Percentiles rank a stretch among this genome's conserved stretches.
These are phyloP conservation scores for Pteronura brasiliensis DNA, from an alignment of 2,113 vertebrate genomes.

Conservation along the genomic window DNA sequence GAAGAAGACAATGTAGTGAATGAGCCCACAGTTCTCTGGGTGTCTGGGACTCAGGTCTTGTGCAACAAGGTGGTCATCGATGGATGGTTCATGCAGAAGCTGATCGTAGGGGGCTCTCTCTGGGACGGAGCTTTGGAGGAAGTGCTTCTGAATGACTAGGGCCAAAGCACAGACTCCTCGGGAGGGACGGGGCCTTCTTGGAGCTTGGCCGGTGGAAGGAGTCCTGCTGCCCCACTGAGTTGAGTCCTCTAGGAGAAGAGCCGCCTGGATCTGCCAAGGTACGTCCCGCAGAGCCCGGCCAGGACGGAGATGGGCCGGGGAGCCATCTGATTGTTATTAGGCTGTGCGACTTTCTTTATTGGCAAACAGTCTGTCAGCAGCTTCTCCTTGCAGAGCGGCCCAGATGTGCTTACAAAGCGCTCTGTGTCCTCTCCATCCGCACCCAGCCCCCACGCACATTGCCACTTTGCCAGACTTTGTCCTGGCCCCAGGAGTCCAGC, in stretches of 20 bases:
- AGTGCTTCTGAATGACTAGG: background rate
- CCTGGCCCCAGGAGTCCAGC: background rate
- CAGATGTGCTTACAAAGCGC: constrained; percentile 86
- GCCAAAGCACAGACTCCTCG: background rate
- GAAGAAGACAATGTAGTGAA: background rate
- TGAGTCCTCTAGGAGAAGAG: background rate
- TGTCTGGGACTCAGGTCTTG: background rate
- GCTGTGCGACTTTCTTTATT: constrained; percentile 84
- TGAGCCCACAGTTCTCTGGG: background rate
- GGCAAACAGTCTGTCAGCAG: constrained; percentile 87
- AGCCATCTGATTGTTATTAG: constrained; percentile 85
- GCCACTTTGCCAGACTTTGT: constrained; percentile 69
- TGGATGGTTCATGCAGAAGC: background rate
- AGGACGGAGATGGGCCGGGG: constrained; percentile 76
- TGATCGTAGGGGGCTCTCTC: background rate
- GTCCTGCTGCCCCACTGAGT: background rate
- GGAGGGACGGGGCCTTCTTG: background rate
- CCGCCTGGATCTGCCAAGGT: background rate
- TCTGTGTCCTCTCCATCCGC: constrained; percentile 70
- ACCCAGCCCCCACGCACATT: constrained; percentile 46
- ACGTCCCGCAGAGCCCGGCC: constrained; percentile 76
- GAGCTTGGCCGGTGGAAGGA: background rate
- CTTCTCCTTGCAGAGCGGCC: constrained; percentile 84
- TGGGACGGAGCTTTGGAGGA: background rate
- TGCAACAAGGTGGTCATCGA: background rate